phyloP scores from a whole-genome alignment of 1,140 invertebrate species.

The Carcinoscorpius rotundicauda region DNA sequence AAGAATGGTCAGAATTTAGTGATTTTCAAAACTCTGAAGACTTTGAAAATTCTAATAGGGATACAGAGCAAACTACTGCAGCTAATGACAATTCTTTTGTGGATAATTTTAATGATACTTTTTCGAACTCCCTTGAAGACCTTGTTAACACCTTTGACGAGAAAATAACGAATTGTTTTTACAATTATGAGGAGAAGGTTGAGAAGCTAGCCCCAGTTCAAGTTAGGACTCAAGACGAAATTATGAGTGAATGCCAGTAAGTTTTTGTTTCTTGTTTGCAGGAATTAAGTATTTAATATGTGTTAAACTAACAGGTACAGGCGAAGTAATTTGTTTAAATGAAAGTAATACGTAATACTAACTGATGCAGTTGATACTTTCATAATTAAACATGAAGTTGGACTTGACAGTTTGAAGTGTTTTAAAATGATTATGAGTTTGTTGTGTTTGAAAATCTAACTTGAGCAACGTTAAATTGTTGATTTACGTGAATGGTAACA shows the following conservation, averaged over 20 bases:
- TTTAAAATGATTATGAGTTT: too few species aligned
- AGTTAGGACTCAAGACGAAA: slow-evolving; percentile 93
- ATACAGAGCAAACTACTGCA: slow-evolving; percentile 17
- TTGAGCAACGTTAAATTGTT: too few species aligned
- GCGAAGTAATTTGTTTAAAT: too few species aligned
- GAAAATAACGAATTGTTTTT: slow-evolving; percentile 97
- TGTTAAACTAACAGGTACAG: too few species aligned
- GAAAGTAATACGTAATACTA: too few species aligned
- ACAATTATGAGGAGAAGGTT: slow-evolving; percentile 91
- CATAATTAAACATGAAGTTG: too few species aligned
- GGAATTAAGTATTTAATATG: too few species aligned
- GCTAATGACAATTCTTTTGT: slow-evolving; percentile 19
- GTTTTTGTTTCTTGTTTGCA: slow-evolving; percentile 36
- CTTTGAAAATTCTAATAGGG: slow-evolving; percentile 44
- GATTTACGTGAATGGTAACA: too few species aligned
- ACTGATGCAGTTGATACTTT: too few species aligned
- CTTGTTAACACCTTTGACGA: slow-evolving; percentile 98
- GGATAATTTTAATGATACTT: slow-evolving; percentile 20
- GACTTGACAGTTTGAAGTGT: too few species aligned
- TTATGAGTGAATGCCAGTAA: slow-evolving; percentile 99
- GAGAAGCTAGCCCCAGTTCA: slow-evolving; percentile 96
- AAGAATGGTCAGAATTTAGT: slow-evolving; percentile 52
- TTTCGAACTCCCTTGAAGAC: slow-evolving; percentile 93
- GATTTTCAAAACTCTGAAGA: slow-evolving; percentile 42
- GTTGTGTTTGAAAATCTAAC: too few species aligned